Evolutionary conservation across 2,888 invertebrate genomes (phyloP), one percentile per base, ranked within the genome.

Genomic region (Salpingus planirostris): DNA sequence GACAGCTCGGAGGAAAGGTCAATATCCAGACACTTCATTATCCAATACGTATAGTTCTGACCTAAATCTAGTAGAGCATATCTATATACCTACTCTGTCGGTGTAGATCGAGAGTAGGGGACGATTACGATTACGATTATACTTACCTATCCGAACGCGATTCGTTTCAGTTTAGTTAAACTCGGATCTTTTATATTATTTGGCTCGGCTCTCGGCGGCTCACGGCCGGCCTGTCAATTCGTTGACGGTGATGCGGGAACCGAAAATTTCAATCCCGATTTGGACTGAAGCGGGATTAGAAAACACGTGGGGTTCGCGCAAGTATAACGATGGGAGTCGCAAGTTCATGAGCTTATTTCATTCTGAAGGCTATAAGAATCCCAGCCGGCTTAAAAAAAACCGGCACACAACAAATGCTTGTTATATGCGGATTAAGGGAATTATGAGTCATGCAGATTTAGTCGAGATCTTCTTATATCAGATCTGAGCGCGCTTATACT

Each of bases 401-500:
- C 45, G 45, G 49, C 46, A 47, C 47, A 49, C 50, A n/a, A n/a
- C n/a, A 55, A 59, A 56, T 59, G 62, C 62, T 64, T 62, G 64
- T 63, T 64, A 64, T 62, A 59, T 62, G 47, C 51, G 64, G 62
- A 62, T 64, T 63, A 63, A 59, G 51, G 51, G 60, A 57, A 59
- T 62, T 62, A 61, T 62, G 64, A 63, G 49, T 62, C 62, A 62
- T 62, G 56, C 54, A 50, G 53, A 55, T 52, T 53, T 53, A 54
- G 53, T 54, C 49, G 48, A 54, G 56, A 57, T 59, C 59, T 59
- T 59, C 59, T 60, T 59, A 60, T 52, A 23, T n/a, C n/a, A n/a
- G 5, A 57, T 59, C 52, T 45, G 38, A 41, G 38, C 38, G 27
- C 31, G 37, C 26, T 8, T 18, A 10, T 52, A 44, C 36, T 36